Evolutionary conservation across 92 coral and sea anemone species (phyloP).

Genomic region (Umimayanthus chanpuru): DNA sequence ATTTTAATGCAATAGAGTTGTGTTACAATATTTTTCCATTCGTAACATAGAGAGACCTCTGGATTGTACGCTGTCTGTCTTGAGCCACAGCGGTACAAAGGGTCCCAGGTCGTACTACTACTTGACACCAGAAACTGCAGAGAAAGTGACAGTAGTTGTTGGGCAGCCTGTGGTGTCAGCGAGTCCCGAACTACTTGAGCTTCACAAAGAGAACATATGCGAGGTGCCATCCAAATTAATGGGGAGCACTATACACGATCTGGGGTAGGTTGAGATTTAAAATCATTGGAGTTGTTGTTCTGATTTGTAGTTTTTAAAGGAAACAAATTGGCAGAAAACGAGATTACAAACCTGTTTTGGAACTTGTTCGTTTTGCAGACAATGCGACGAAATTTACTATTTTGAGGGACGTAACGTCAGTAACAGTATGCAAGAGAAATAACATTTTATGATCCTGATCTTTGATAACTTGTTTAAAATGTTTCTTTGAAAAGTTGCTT

Average conservation of each 20-base stretch:
- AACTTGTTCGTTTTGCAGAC: too few relatives aligned
- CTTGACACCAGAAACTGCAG: slow-evolving; percentile 60
- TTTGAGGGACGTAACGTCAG: too few relatives aligned
- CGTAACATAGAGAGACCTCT: slow-evolving; percentile 31
- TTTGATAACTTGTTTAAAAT: too few relatives aligned
- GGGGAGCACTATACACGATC: slow-evolving; percentile 63
- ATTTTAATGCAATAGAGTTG: neutral
- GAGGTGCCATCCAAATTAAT: slow-evolving; percentile 41
- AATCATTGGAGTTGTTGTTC: neutral
- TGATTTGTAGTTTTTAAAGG: too few relatives aligned
- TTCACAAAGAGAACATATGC: slow-evolving; percentile 14
- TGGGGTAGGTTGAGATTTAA: slow-evolving; percentile 69
- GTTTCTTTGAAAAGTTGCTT: too few relatives aligned
- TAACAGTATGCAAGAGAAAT: too few relatives aligned
- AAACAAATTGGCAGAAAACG: too few relatives aligned
- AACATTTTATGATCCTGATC: too few relatives aligned
- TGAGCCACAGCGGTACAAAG: slow-evolving; percentile 54
- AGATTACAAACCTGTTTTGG: too few relatives aligned
- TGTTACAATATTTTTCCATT: neutral
- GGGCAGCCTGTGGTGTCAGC: slow-evolving; percentile 54
- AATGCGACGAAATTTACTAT: too few relatives aligned
- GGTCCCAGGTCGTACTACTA: slow-evolving; percentile 59
- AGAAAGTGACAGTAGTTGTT: slow-evolving; percentile 68
- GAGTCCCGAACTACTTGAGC: neutral
- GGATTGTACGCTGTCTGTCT: slow-evolving; percentile 64